Base-by-base conservation (phyloP, 1,140 invertebrate species). In the Sitophilus oryzae region DNA sequence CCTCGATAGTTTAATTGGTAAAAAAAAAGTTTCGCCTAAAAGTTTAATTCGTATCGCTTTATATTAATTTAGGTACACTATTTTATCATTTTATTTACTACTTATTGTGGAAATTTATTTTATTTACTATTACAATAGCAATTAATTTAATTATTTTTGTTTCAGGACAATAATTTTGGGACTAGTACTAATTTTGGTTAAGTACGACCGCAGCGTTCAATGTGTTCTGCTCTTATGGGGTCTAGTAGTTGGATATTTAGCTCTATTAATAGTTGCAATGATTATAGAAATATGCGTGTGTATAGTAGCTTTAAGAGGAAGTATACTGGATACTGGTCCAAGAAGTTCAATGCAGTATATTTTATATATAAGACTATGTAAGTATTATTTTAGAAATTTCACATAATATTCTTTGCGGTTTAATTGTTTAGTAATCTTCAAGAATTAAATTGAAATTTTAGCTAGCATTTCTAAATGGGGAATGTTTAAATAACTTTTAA, bases 331-430 rank as follows among this genome's bases (percentile, higher is more conserved):
- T 63, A 85, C 84, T 1, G 75, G 76, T 20, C 83, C 84, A 1
- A 74, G 91, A 41, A 77, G 81, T 36, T 79, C 84, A 51, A 89
- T 92, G 77, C 85, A 89, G 71, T 87, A 90, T 67, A 76, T 93
- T 15, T 81, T 93, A 45, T 93, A 93, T 73, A 69, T 85, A 50
- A 79, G 89, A 70, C 74, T 91, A 36, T 79, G 91, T 93, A 76
- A 58, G 60, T 54, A 35, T 10, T 15, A 15, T 14, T 36, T 34
- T 47, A 30, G 20, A 21, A n/a, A n/a, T n/a, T n/a, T n/a, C n/a
- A n/a, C n/a, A n/a, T n/a, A n/a, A n/a, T n/a, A n/a, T n/a, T n/a
- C n/a, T n/a, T n/a, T n/a, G n/a, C n/a, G n/a, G n/a, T n/a, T n/a
- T n/a, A n/a, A n/a, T n/a, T n/a, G n/a, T n/a, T n/a, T n/a, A n/a